Base-by-base conservation (phyloP, 2,797 vertebrate genomes). In the Sebastes oblongus region DNA sequence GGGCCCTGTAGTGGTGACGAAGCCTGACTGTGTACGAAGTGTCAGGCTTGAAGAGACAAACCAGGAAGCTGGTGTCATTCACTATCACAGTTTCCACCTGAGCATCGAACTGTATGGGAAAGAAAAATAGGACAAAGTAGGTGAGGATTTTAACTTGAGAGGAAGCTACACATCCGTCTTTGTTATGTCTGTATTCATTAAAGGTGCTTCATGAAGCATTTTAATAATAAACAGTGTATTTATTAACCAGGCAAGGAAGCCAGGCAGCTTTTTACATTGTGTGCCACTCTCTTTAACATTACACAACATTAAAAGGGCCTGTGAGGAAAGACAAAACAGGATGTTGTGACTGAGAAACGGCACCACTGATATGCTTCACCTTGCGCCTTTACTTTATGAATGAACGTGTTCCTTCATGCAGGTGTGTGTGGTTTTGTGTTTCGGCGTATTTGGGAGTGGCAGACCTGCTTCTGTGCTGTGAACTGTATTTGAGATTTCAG, bases 21-120 rank as follows among this genome's bases (percentile, higher is more conserved):
- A 96, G 85, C 76, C 77, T 82, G 39, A 96, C 18, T 0, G 50
- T 64, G 66, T 96, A 94, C 1, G 13, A 79, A 3, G 93, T 94
- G 85, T 92, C 90, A 1, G 96, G 91, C 46, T 64, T 83, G 76
- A 95, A 89, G 66, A 70, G 20, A 72, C 94, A 95, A 56, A 83
- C 69, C 27, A 4, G 5, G 58, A 87, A 42, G 18, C 18, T 75
- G n/a, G 2, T n/a, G 62, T 29, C 8, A 5, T 1, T 55, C 78
- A 88, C 84, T 0, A 5, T 84, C 62, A 86, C 80, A 20, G 85
- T 74, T 16, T 3, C 29, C 10, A 87, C 68, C 30, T 78, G 75
- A 36, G 64, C 34, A 16, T 58, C 16, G 0, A 34, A 16, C 89
- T 91, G 70, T 18, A 24, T 3, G 1, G 11, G 67, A 32, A 42